Evolutionary conservation across 2,888 invertebrate species (phyloP).

Genomic region (Pasiphila rectangulata): DNA sequence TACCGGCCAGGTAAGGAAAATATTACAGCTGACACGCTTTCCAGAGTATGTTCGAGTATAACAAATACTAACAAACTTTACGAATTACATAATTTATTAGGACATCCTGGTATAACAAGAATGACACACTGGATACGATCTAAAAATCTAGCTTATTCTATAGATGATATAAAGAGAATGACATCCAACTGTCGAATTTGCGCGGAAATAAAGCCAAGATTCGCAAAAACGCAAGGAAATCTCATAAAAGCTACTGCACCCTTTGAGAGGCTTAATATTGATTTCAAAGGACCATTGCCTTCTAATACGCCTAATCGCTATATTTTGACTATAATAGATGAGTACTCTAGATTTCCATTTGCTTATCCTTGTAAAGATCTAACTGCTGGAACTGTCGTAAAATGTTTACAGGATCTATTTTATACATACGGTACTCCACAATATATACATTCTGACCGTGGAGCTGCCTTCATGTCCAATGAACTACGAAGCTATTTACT

Average conservation of each 20-base stretch:
- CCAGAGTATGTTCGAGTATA: slow-evolving; percentile 14
- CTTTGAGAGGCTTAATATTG: not conserved
- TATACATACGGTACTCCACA: slow-evolving; percentile 1
- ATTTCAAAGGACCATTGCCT: slow-evolving; percentile 1
- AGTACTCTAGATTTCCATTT: slow-evolving; percentile 30
- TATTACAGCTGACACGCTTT: slow-evolving; percentile 26
- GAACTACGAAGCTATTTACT: not conserved
- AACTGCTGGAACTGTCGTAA: slow-evolving; percentile 2
- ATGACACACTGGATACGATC: slow-evolving; percentile 19
- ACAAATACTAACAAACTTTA: not conserved
- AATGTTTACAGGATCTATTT: not conserved
- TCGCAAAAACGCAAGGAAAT: not conserved
- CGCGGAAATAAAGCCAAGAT: slow-evolving; percentile 4
- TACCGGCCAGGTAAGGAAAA: slow-evolving; percentile 30
- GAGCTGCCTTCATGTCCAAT: not conserved
- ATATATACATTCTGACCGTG: slow-evolving; percentile 7
- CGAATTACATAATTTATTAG: slow-evolving; percentile 3
- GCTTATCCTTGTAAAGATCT: slow-evolving; percentile 19
- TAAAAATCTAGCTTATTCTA: slow-evolving; percentile 23
- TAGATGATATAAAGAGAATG: slow-evolving; percentile 11
- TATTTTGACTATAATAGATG: slow-evolving; percentile 29
- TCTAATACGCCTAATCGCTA: slow-evolving; percentile 14
- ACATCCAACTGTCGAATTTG: slow-evolving; percentile 7
- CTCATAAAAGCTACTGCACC: slow-evolving; percentile 4
- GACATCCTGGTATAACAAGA: slow-evolving; percentile 23